Percentiles rank a stretch among this genome's conserved stretches.
phyloP scores from a whole-genome alignment of 2,797 vertebrate species.

The Dryobates pubescens region DNA sequence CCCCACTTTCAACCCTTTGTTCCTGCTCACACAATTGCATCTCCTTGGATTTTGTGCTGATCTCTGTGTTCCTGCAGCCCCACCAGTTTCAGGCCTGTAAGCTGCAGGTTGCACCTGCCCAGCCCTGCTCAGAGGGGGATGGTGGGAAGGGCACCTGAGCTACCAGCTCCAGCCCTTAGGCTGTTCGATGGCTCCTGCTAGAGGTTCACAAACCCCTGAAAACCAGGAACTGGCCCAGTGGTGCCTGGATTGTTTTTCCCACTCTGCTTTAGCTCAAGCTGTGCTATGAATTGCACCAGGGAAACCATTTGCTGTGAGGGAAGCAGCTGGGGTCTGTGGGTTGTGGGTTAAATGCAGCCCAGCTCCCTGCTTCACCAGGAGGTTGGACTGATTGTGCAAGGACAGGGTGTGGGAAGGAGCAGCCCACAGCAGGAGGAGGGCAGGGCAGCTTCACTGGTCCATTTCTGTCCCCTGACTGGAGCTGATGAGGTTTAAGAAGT shows the following conservation, averaged over 20 bases:
- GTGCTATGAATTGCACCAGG: neutral
- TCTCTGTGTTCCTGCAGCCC: neutral
- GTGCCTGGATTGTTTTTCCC: neutral
- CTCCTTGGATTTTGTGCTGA: neutral
- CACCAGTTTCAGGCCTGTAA: neutral
- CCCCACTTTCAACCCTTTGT: neutral
- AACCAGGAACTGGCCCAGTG: neutral
- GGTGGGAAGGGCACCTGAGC: neutral
- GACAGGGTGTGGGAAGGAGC: neutral
- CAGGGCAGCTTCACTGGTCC: neutral
- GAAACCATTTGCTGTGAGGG: neutral
- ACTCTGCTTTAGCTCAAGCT: neutral
- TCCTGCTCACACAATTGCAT: neutral
- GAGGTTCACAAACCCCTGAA: neutral
- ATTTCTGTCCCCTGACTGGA: neutral
- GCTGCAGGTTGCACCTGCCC: too few species aligned
- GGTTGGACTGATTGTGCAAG: neutral
- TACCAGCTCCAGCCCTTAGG: neutral
- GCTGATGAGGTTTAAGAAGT: neutral
- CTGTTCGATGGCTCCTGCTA: neutral
- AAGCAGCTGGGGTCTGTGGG: neutral
- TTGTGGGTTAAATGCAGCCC: neutral
- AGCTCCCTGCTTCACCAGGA: neutral
- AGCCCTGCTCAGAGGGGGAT: neutral
- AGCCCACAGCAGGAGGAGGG: too few species aligned